These are phyloP conservation scores for Watsonalla binaria DNA, from an alignment of 2,888 invertebrate genomes.

Conservation along the genomic window DNA sequence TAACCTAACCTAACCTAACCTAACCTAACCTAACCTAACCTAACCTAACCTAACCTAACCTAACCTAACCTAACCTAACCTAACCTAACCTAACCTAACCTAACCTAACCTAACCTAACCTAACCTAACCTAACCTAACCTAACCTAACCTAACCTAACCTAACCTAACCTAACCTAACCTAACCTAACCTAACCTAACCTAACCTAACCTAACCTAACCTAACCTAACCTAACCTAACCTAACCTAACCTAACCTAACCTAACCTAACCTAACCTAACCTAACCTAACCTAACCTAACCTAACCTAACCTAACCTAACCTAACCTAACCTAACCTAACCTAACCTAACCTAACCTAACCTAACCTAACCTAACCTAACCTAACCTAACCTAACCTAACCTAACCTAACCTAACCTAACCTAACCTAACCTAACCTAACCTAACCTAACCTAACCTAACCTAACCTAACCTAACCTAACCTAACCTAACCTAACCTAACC, in stretches of 20 bases:
- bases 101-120: conserved; percentile 14
- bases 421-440: conserved; percentile 18
- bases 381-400: conserved; percentile 16
- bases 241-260: conserved; percentile 17
- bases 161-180: conserved; percentile 16
- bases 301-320: conserved; percentile 11
- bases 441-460: conserved; percentile 17
- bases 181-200: conserved; percentile 16
- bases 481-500: conserved; percentile 13
- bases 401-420: conserved; percentile 18
- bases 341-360: conserved; percentile 15
- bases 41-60: conserved; percentile 15
- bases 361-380: conserved; percentile 17
- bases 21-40: conserved; percentile 17
- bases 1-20: conserved; percentile 15
- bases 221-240: conserved; percentile 15
- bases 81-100: conserved; percentile 15
- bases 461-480: conserved; percentile 13
- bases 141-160: conserved; percentile 15
- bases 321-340: conserved; percentile 15
- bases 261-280: conserved; percentile 18
- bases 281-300: conserved; percentile 15
- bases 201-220: conserved; percentile 18
- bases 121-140: conserved; percentile 15
- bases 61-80: conserved; percentile 14